phyloP scores from a whole-genome alignment of 2,113 vertebrate species.

The Eonycteris spelaea region DNA sequence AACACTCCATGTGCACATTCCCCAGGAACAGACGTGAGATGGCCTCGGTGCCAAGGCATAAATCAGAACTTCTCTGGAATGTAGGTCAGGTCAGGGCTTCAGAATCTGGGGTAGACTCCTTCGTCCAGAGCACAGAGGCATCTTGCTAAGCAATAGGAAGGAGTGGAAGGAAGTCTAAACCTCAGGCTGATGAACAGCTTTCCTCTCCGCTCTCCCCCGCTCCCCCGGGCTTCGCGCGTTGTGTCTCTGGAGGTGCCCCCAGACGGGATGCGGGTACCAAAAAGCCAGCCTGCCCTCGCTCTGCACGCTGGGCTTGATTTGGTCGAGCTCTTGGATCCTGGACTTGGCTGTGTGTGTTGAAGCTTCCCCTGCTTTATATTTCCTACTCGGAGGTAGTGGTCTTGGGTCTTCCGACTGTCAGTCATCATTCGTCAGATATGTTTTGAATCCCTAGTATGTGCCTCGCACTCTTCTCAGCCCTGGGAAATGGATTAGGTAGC shows the following conservation, averaged over 20 bases:
- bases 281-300: neutral
- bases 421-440: neutral
- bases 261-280: neutral
- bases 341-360: neutral
- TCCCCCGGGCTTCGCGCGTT: neutral
- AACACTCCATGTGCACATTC: fast-evolving
- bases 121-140: neutral
- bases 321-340: neutral
- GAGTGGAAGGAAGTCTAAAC: neutral
- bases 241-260: neutral
- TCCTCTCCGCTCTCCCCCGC: fast-evolving
- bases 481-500: neutral
- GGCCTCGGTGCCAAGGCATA: neutral
- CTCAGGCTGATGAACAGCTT: neutral
- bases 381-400: neutral
- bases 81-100: neutral
- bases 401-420: neutral
- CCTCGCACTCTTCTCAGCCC: neutral
- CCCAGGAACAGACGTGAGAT: neutral
- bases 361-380: neutral
- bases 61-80: neutral
- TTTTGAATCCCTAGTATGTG: neutral
- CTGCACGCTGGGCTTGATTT: neutral
- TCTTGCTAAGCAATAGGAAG: neutral
- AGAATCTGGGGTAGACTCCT: neutral